Evolutionary conservation across 2,113 vertebrate species (phyloP), one percentile per base, ranked within the genome.

Genomic region (Eubucco bourcierii): DNA sequence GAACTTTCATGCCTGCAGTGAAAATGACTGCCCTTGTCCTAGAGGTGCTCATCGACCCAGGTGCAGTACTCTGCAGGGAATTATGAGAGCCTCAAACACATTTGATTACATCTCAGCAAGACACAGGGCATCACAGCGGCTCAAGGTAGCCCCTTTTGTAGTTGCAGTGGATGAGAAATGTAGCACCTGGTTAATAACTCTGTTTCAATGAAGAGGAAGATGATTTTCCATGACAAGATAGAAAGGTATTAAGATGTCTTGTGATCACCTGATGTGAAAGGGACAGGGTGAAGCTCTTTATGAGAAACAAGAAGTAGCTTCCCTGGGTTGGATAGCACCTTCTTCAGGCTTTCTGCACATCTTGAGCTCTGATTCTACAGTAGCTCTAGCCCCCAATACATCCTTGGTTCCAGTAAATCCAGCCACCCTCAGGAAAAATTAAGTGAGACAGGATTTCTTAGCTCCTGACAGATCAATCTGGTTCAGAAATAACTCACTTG

Each of bases 401-500:
- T 4, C 13, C 15, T 16, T 55, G n/a, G 6, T 77, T 78, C 60
- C 66, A 56, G 41, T 55, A 87, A 88, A 81, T 64, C 47, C 41
- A n/a, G 18, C 20, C n/a, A 31, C 46, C 67, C 4, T 5, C 24
- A 34, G n/a, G 61, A n/a, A 75, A 87, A 71, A 71, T 46, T 5
- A 77, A 33, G 29, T n/a, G 41, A 77, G 58, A 63, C 11, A 19
- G 65, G 21, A 21, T 79, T 89, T 95, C 87, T 68, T 63, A 72
- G 24, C 58, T 65, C 59, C 52, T 0, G 9, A 72, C 58, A 87
- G 37, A 81, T 33, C 47, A 75, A 75, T 46, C 27, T 29, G 5
- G 47, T 59, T 74, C 70, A 95, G 84, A 75, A 88, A 72, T 19
- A 90, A n/a, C 66, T 87, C 10, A 15, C 20, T n/a, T 84, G 65